Conservation (phyloP, 1,140 invertebrate species). For the Meteorus sp. region DNA sequence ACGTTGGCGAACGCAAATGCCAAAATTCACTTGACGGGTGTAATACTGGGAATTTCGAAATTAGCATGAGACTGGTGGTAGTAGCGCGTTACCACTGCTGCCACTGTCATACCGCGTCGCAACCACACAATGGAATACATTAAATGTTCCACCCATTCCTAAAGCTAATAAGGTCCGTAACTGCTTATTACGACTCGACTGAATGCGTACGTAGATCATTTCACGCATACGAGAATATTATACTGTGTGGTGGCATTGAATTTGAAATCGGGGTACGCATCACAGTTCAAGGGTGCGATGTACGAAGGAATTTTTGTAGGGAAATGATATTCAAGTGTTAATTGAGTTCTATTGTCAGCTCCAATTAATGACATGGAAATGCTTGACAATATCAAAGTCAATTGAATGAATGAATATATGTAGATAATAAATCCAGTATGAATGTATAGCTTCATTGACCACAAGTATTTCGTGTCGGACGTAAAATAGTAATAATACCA, state of each 20-base stretch:
- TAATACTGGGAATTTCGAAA: constrained; percentile 48
- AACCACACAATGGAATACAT: constrained; percentile 48
- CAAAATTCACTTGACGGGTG: constrained; percentile 46
- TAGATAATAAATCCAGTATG: no score
- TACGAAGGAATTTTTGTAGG: no score
- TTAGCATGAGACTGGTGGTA: constrained; percentile 32
- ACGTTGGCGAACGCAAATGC: constrained; percentile 35
- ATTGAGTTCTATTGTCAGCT: no score
- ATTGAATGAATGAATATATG: no score
- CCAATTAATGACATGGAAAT: no score
- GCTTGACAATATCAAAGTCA: no score
- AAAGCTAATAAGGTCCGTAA: constrained; percentile 50
- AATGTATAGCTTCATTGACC: no score
- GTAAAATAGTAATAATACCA: no score
- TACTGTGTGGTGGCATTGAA: constrained; percentile 12
- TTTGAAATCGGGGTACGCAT: constrained; percentile 20
- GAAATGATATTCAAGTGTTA: not conserved
- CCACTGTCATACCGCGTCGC: constrained; percentile 23
- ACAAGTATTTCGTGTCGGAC: no score
- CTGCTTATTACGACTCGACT: constrained; percentile 41
- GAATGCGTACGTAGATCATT: constrained; percentile 34
- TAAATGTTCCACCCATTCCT: constrained; percentile 40
- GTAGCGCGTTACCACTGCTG: constrained; percentile 28
- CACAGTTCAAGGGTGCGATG: no score
- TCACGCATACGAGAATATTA: constrained; percentile 23